Evolutionary conservation across 2,797 vertebrate genomes (phyloP).

Genomic region (Numenius phaeopus): DNA sequence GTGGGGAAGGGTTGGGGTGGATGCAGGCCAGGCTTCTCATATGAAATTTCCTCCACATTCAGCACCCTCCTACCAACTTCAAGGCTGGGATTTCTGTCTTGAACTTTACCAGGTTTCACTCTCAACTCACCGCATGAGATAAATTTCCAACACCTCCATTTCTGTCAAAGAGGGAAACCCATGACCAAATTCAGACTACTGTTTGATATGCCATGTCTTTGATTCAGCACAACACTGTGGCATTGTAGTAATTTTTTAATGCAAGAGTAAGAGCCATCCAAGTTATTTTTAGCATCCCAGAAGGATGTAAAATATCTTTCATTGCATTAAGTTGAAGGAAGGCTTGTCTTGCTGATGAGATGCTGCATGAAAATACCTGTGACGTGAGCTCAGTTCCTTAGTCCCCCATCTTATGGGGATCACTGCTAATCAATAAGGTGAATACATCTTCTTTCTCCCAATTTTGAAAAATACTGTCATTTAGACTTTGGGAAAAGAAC

Average conservation of each 20-base stretch:
- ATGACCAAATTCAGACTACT: neutral
- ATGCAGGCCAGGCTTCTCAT: neutral
- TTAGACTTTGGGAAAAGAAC: neutral
- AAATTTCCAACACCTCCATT: neutral
- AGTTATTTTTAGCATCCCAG: neutral
- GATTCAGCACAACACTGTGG: neutral
- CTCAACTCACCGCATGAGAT: neutral
- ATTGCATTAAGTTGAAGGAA: neutral
- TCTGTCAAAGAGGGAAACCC: neutral
- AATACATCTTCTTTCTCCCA: neutral
- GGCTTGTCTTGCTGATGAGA: neutral
- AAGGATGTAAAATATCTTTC: neutral
- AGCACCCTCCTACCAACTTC: neutral
- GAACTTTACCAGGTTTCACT: neutral
- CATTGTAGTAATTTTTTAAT: neutral
- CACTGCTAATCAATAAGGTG: neutral
- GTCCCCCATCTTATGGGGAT: accelerated
- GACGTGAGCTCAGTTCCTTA: neutral
- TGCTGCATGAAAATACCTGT: neutral
- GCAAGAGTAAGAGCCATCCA: neutral
- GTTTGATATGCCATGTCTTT: neutral
- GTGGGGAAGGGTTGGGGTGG: neutral
- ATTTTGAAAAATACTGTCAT: neutral
- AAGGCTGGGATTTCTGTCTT: neutral
- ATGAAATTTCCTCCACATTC: neutral